These are phyloP conservation scores for Cossypha heuglini DNA, from an alignment of 2,797 vertebrate species.

Conservation along the genomic window DNA sequence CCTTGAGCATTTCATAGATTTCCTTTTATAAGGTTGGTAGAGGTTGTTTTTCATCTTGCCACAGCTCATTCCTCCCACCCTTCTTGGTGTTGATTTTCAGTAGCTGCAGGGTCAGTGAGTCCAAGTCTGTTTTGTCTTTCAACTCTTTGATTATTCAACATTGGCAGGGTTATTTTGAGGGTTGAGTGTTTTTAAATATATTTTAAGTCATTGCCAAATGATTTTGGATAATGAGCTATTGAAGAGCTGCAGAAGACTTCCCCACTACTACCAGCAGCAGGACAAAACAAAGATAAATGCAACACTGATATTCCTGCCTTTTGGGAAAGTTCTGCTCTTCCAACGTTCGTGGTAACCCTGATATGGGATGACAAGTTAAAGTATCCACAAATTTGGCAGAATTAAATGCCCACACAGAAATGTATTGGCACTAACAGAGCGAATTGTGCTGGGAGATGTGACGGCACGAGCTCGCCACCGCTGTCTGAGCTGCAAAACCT, in stretches of 20 bases:
- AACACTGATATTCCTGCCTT: not conserved
- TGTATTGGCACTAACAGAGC: not conserved
- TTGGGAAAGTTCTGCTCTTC: not conserved
- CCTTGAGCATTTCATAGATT: constrained; percentile 54
- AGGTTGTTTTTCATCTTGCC: constrained; percentile 61
- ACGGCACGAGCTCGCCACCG: rapidly evolving
- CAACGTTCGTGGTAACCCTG: not conserved
- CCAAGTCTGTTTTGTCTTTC: constrained; percentile 8
- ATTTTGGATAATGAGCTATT: constrained; percentile 47
- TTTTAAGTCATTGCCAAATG: not conserved
- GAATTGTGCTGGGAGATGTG: not conserved
- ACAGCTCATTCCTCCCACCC: constrained; percentile 19
- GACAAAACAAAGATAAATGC: not conserved
- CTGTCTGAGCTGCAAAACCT: not conserved
- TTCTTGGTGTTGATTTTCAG: constrained; percentile 51
- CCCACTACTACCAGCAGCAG: not conserved
- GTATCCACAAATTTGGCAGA: not conserved
- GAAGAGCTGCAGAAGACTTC: not conserved
- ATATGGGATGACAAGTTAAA: not conserved
- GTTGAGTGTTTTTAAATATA: not conserved
- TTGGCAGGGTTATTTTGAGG: not conserved
- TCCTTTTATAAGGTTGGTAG: constrained; percentile 40
- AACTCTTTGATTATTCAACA: not conserved
- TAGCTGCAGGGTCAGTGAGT: not conserved
- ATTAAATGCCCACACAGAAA: not conserved